Conservation (phyloP, 2,797 vertebrate species). For the Notolepis coatsorum region DNA sequence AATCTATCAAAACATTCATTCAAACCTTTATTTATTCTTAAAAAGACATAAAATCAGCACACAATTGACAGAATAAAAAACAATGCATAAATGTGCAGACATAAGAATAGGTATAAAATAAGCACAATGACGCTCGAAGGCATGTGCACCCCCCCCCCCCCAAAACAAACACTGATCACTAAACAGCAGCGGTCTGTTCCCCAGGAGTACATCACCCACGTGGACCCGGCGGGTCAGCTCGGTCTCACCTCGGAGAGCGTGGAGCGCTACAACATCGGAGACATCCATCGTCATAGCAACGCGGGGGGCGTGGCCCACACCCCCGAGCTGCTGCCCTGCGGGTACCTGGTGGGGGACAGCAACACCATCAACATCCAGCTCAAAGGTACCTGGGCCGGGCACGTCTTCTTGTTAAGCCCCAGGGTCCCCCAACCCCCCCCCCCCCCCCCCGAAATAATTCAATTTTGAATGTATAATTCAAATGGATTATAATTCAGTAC, state of each 20-base stretch:
- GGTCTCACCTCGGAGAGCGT: constrained; percentile 95
- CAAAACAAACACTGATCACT: not conserved
- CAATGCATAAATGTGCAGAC: no score
- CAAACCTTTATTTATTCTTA: no score
- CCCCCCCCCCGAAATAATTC: no score
- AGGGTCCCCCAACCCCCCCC: no score
- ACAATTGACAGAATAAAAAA: no score
- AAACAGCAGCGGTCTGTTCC: not conserved
- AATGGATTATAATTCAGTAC: no score
- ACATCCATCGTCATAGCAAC: constrained; percentile 83
- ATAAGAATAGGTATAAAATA: not conserved
- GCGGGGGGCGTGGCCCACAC: constrained; percentile 75
- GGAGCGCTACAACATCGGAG: constrained; percentile 93
- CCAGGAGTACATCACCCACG: constrained; percentile 95
- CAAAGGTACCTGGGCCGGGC: constrained; percentile 87
- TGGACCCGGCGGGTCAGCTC: constrained; percentile 92
- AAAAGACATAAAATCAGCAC: no score
- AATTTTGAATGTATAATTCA: no score
- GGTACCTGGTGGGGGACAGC: constrained; percentile 97
- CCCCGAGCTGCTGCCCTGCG: constrained; percentile 95
- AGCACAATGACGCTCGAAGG: not conserved
- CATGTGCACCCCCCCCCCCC: not conserved
- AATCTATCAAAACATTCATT: no score
- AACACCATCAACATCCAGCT: constrained; percentile 92
- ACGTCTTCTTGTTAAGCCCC: no score